These are phyloP conservation scores for Eupithecia insigniata DNA, from an alignment of 2,888 invertebrate genomes.

Conservation along the genomic window DNA sequence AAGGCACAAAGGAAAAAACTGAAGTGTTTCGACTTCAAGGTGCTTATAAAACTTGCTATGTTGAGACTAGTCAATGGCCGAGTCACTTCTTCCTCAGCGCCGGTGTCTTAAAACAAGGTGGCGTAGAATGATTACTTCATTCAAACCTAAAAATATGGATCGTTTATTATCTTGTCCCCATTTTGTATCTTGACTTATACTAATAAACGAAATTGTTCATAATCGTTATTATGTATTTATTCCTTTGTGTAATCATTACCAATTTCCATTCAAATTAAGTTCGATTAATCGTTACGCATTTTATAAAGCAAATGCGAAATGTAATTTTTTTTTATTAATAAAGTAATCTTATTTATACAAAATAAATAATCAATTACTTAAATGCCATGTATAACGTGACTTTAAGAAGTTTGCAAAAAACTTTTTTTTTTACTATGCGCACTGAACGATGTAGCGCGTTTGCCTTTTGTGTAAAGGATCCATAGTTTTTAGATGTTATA, in stretches of 20 bases:
- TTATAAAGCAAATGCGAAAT: too few species aligned
- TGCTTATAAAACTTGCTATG: not conserved
- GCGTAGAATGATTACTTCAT: slow-evolving; percentile 78
- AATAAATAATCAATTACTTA: not conserved
- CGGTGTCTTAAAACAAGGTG: slow-evolving; percentile 75
- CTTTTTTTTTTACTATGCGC: not conserved
- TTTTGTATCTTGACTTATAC: not conserved
- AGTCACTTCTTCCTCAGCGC: slow-evolving; percentile 45
- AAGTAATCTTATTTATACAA: too few species aligned
- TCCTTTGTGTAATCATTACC: not conserved
- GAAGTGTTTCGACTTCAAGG: not conserved
- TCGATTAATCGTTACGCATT: not conserved
- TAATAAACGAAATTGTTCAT: not conserved
- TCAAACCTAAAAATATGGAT: slow-evolving; percentile 49
- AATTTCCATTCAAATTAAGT: not conserved
- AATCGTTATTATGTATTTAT: not conserved
- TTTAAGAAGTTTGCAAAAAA: not conserved
- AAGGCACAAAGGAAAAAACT: not conserved
- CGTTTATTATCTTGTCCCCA: slow-evolving; percentile 41
- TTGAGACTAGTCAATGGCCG: slow-evolving; percentile 5
- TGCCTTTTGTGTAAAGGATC: not conserved
- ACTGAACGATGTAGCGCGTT: not conserved
- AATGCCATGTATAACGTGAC: not conserved
- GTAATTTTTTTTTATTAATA: too few species aligned
- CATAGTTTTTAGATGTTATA: slow-evolving; percentile 5